A percentile compares a stretch with the other conserved stretches of the same genome.
Conservation (phyloP, 2,797 vertebrate genomes). For the Chrosomus eos region DNA sequence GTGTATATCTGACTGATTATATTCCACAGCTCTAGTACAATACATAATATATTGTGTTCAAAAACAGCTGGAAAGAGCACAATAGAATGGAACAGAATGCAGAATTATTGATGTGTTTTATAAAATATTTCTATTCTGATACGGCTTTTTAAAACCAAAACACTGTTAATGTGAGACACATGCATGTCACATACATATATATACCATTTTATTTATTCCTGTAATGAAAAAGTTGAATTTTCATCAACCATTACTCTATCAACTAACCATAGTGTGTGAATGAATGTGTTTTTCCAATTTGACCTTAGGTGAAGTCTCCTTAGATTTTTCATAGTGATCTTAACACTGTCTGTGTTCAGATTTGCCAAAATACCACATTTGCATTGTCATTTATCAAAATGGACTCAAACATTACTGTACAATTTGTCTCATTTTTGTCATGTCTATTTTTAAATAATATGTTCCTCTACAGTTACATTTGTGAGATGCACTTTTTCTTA, state of each 20-base stretch:
- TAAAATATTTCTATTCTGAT: neutral
- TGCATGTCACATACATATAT: neutral
- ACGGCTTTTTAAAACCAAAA: neutral
- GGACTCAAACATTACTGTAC: neutral
- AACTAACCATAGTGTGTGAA: too few species aligned
- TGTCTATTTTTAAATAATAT: neutral
- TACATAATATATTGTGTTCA: neutral
- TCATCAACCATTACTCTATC: too few species aligned
- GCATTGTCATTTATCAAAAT: neutral
- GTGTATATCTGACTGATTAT: neutral
- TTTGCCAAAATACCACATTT: neutral
- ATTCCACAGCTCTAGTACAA: neutral
- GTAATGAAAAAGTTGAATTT: too few species aligned
- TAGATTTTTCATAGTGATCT: neutral
- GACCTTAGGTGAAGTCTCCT: neutral
- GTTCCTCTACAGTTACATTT: neutral
- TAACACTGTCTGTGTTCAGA: too few species aligned
- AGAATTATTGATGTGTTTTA: neutral
- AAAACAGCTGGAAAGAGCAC: neutral
- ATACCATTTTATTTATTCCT: neutral
- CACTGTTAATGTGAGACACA: constrained; percentile 5
- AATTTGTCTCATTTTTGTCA: neutral
- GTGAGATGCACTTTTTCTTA: neutral
- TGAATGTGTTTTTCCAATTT: neutral
- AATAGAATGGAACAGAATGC: neutral